phyloP scores from a whole-genome alignment of 2,888 invertebrate species.

The Hirtodrosophila duncani region DNA sequence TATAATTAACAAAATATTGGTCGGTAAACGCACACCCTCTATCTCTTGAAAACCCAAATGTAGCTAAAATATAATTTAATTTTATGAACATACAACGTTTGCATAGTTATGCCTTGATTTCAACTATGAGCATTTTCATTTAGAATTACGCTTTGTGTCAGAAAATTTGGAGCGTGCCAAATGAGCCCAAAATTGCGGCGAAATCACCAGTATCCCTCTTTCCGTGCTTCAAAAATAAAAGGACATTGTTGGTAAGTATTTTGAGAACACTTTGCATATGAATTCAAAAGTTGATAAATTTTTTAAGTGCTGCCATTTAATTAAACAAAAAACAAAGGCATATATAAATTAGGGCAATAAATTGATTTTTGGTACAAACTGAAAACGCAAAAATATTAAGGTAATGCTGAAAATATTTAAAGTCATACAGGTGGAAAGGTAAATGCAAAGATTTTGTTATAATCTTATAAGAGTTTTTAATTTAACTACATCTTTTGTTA shows the following conservation, averaged over 20 bases:
- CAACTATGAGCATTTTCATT: conserved; percentile 26
- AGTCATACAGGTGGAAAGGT: no score
- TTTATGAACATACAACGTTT: conserved; percentile 27
- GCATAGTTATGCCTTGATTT: conserved; percentile 3
- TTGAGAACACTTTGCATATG: conserved; percentile 10
- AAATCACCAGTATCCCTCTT: neutral
- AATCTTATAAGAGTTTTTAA: no score
- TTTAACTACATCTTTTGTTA: no score
- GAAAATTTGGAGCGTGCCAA: conserved; percentile 41
- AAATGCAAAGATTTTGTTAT: no score
- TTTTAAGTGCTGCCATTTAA: conserved; percentile 25
- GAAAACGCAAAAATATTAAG: no score
- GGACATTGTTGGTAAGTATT: conserved; percentile 11
- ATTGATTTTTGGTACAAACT: no score
- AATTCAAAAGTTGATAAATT: conserved; percentile 23
- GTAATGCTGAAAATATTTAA: no score
- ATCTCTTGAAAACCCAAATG: neutral
- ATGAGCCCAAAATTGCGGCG: conserved; percentile 26
- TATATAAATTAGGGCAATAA: no score
- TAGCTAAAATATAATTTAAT: conserved; percentile 23
- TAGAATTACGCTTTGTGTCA: conserved; percentile 19
- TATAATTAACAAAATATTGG: conserved; percentile 41
- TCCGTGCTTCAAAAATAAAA: conserved; percentile 26
- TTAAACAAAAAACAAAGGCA: conserved; percentile 5
- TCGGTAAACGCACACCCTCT: neutral